Base-by-base conservation (phyloP, 1,140 invertebrate species). In the Agrilus planipennis region DNA sequence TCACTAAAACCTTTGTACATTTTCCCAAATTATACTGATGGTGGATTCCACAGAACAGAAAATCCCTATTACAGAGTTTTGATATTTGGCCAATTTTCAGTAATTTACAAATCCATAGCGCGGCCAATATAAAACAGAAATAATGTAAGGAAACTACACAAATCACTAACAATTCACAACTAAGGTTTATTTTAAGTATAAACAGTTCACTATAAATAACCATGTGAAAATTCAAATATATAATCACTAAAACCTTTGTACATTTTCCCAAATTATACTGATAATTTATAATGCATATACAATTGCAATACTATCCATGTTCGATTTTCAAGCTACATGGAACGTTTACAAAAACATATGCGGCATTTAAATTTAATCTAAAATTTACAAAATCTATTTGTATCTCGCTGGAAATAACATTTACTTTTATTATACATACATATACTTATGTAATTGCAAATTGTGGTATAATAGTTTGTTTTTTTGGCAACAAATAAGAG, bases 11-110 rank as follows among this genome's bases (percentile, higher is more conserved):
- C 36, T 7, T 29, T 17, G 17, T 36, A 23, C 16, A 27, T 27
- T 18, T 39, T 12, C 6, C 20, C 3, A 39, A 11, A 25, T 25
- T 25, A 53, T 60, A 60, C 55, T 58, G 58, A 60, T 57, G 46
- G 49, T 52, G 49, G 52, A 49, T 53, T 57, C 56, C 50, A 58
- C 51, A 57, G 47, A 51, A 54, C 49, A 55, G 49, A 52, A 54
- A 55, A 51, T 49, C 48, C 44, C 49, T 45, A 57, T 55, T 46
- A 55, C 55, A 42, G 44, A 40, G 28, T 42, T 45, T 47, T 42
- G 41, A 22, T 47, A 28, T 35, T 34, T 47, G 45, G 46, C 46
- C 52, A 52, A 54, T 46, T 30, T 37, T 4, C 18, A 42, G 16
- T 37, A 46, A 46, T 45, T 43, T 49, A 54, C 45, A 54, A 52